Evolutionary conservation across 2,888 invertebrate species (phyloP).

Genomic region (Danaus chrysippus): DNA sequence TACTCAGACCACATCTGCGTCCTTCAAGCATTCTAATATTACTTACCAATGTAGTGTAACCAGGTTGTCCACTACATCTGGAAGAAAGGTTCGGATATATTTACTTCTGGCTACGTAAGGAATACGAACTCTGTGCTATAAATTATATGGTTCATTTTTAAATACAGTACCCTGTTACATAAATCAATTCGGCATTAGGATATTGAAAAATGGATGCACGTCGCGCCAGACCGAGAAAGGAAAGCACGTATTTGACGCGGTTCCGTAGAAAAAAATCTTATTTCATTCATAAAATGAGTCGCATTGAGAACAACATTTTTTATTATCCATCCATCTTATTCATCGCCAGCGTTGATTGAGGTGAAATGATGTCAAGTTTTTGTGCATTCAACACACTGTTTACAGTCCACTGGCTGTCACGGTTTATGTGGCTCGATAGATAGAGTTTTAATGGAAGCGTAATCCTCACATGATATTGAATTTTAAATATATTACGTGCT

Average conservation of each 20-base stretch:
- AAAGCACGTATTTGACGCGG: constrained; percentile 77
- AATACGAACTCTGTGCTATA: constrained; percentile 32
- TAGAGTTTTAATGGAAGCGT: constrained; percentile 18
- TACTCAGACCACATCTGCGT: constrained; percentile 64
- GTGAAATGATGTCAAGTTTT: constrained; percentile 73
- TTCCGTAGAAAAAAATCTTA: constrained; percentile 67
- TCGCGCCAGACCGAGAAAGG: constrained; percentile 64
- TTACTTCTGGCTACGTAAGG: constrained; percentile 38
- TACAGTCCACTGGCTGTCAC: constrained; percentile 66
- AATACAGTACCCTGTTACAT: constrained; percentile 25
- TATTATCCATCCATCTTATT: constrained; percentile 44
- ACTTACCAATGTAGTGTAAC: constrained; percentile 46
- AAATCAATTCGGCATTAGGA: constrained; percentile 47
- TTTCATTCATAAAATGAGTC: constrained; percentile 78
- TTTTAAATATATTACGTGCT: no score
- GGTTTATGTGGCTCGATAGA: constrained; percentile 33
- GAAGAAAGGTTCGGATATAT: constrained; percentile 49
- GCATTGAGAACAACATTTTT: constrained; percentile 65
- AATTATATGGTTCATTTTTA: constrained; percentile 33
- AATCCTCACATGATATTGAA: constrained; percentile 6
- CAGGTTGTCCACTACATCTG: constrained; percentile 48
- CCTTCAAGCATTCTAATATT: constrained; percentile 50
- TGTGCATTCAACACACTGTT: constrained; percentile 67
- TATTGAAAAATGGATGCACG: constrained; percentile 73
- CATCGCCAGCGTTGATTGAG: constrained; percentile 60